A percentile compares a stretch with the other conserved stretches of the same genome.
These are phyloP conservation scores for Malthinus flaveolus DNA, from an alignment of 2,888 invertebrate species.

Conservation along the genomic window DNA sequence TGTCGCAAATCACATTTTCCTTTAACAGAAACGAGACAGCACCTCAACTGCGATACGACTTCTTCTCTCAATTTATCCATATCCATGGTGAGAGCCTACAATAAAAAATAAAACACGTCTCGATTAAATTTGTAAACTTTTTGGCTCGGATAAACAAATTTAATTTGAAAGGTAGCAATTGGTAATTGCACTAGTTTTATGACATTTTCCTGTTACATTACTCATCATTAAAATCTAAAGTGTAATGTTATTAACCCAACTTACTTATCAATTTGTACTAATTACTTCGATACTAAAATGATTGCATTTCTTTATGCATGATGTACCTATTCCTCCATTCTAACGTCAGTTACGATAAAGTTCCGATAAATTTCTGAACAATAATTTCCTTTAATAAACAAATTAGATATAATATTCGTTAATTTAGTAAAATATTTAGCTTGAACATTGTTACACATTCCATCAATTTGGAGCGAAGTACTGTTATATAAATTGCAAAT, in stretches of 20 bases:
- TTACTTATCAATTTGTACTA: too few relatives aligned
- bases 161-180: not conserved
- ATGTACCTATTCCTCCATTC: not conserved
- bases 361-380: not conserved
- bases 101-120: not conserved
- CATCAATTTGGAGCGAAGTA: not conserved
- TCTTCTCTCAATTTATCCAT: conserved; percentile 39
- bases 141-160: not conserved
- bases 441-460: not conserved
- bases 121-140: not conserved
- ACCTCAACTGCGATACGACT: conserved; percentile 38
- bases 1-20: conserved; percentile 40
- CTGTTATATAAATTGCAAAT: conserved; percentile 1
- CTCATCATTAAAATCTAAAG: too few relatives aligned
- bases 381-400: not conserved
- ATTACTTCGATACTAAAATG: too few relatives aligned
- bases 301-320: not conserved
- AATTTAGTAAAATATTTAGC: not conserved
- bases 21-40: conserved; percentile 43
- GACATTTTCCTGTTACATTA: not conserved
- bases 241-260: too few relatives aligned
- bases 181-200: not conserved
- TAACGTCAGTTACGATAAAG: too few relatives aligned
- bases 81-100: conserved; percentile 29
- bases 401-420: too few relatives aligned